Evolutionary conservation across 2,113 vertebrate genomes (phyloP).

Genomic region (Setophaga coronata): DNA sequence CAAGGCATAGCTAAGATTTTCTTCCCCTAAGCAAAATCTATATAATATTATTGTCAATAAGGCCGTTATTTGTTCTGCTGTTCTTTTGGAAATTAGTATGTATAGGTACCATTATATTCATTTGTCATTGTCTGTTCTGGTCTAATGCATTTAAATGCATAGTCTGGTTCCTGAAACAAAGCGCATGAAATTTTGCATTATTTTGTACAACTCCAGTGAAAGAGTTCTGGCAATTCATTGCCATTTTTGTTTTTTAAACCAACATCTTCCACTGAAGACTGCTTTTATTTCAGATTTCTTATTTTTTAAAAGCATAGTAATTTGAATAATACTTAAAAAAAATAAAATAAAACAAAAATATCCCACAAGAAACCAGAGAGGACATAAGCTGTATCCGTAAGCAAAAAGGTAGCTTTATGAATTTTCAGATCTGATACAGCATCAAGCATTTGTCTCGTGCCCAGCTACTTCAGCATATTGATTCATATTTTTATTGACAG

Average conservation of each 20-base stretch:
- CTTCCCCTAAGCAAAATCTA: background rate
- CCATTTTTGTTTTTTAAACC: background rate
- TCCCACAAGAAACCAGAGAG: background rate
- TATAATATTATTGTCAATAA: background rate
- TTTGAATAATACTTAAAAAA: background rate
- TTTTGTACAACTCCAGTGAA: background rate
- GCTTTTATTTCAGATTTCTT: background rate
- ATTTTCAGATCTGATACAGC: background rate
- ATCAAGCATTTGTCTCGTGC: background rate
- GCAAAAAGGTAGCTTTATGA: background rate
- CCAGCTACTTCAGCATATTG: background rate
- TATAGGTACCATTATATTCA: background rate
- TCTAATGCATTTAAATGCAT: background rate
- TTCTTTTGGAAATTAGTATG: background rate
- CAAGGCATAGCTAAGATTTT: slow-evolving; percentile 28
- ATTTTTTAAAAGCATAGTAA: background rate
- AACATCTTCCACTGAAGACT: background rate
- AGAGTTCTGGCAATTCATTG: background rate
- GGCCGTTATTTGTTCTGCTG: background rate
- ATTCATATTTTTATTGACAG: background rate
- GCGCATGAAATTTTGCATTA: background rate
- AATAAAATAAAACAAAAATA: background rate
- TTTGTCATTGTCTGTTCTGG: slow-evolving; percentile 6
- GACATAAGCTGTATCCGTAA: background rate
- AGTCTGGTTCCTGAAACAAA: background rate